A percentile compares a stretch with the other conserved stretches of the same genome.
phyloP scores from a whole-genome alignment of 2,113 vertebrate species.

The Cottus gobio region DNA sequence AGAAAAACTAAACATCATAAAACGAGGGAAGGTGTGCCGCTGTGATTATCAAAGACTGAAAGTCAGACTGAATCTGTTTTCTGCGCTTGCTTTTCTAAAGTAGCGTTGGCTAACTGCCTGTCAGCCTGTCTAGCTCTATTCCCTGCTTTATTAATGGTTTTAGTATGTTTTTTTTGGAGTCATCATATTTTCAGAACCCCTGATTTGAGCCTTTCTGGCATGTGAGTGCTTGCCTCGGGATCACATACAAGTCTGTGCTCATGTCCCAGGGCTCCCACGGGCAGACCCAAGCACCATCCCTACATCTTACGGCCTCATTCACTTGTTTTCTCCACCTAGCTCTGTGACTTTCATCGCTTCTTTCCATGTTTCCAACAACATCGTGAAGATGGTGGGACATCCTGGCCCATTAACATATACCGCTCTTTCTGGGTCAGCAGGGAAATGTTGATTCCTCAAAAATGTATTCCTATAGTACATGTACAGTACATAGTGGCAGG shows the following conservation, averaged over 20 bases:
- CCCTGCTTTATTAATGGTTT: conserved; percentile 3
- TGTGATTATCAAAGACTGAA: not conserved
- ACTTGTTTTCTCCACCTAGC: not conserved
- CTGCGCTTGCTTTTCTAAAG: not conserved
- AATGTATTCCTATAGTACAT: not conserved
- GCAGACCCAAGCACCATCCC: not conserved
- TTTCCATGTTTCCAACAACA: not conserved
- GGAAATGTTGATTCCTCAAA: not conserved
- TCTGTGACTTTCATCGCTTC: not conserved
- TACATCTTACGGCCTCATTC: not conserved
- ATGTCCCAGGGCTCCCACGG: not conserved
- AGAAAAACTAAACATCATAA: not conserved
- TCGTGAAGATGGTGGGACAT: not conserved
- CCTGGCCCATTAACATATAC: not conserved
- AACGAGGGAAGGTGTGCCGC: not conserved
- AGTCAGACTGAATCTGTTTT: not conserved
- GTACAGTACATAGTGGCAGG: not conserved
- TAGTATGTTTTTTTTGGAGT: conserved; percentile 10
- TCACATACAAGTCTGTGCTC: conserved; percentile 2
- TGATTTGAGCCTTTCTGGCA: conserved; percentile 1
- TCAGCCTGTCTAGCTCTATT: not conserved
- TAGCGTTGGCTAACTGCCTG: not conserved
- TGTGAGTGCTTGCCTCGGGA: not conserved
- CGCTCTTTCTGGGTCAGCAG: not conserved
- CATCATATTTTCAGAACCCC: conserved; percentile 18